phyloP scores from a whole-genome alignment of 2,113 vertebrate genomes.

The Ceyx melanurus region DNA sequence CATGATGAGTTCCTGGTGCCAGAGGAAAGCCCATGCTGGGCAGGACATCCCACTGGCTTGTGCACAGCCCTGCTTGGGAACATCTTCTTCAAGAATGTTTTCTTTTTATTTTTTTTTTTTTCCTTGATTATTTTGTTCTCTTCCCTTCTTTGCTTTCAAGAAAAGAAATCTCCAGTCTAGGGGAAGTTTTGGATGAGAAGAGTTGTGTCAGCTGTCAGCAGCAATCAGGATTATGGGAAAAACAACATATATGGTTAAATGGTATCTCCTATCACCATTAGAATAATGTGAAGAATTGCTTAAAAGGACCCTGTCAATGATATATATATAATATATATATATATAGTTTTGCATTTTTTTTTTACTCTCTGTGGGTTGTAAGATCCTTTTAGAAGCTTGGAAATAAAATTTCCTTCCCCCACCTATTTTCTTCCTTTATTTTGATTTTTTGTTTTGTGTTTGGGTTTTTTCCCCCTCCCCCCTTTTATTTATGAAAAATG shows the following conservation, averaged over 20 bases:
- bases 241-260: not conserved
- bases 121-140: not conserved
- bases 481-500: not conserved
- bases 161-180: not conserved
- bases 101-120: not conserved
- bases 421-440: not conserved
- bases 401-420: conserved; percentile 67
- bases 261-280: conserved; percentile 36
- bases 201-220: not conserved
- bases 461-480: accelerated
- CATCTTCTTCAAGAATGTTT: not conserved
- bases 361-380: conserved; percentile 51
- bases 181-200: not conserved
- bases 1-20: not conserved
- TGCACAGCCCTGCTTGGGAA: not conserved
- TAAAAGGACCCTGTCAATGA: conserved; percentile 35
- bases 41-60: not conserved
- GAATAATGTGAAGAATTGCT: conserved; percentile 65
- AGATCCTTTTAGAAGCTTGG: conserved; percentile 51
- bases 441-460: not conserved
- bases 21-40: not conserved
- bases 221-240: not conserved
- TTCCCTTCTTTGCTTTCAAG: not conserved
- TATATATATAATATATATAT: conserved; percentile 31
- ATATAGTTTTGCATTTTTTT: conserved; percentile 39